Base-by-base conservation (phyloP, 2,888 invertebrate species). In the Rhamphomyia laevipes region DNA sequence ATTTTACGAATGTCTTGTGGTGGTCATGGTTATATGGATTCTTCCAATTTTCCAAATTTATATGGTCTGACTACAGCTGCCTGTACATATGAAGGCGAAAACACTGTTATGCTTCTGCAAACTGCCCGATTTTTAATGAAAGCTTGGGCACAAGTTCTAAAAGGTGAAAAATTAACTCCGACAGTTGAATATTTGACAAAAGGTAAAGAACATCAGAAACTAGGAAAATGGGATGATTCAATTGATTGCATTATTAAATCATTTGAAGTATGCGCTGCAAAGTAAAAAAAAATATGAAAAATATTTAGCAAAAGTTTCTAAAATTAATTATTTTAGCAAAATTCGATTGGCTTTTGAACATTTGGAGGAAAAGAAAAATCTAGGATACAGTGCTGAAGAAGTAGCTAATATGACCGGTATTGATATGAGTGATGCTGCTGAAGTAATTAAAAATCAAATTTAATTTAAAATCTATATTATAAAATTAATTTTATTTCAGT, bases 21-120 rank as follows among this genome's bases (percentile, higher is more conserved):
- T 44, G 96, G 96, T 0, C 95, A 96, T 69, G 96, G 96, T 1
- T 96, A 90, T 73, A 84, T 90, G 81, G 77, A 81, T 21, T 75
- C 84, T 17, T 84, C 91, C 57, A 90, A 85, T 67, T 73, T 96
- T 57, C 91, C 92, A 16, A 74, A 79, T 51, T 81, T 85, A 1
- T 94, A 91, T 66, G 83, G 82, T 0, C 72, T 81, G 51, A 80
- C 82, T 23, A 86, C 89, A 0, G 92, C 93, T 15, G 83, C 86
- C 49, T 85, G 85, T 67, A 95, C 94, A 1, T 95, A 94, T 65
- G 95, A 96, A 73, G 95, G 96, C 0, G 95, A 96, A 74, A 95
- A 96, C 67, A 94, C 94, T 0, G 94, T 96, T 35, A 74, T 96
- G 59, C 73, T 86, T 47, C 73, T 95, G 47, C 95, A 96, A 74